phyloP scores from a whole-genome alignment of 2,797 vertebrate species.

The Sylvia borin region DNA sequence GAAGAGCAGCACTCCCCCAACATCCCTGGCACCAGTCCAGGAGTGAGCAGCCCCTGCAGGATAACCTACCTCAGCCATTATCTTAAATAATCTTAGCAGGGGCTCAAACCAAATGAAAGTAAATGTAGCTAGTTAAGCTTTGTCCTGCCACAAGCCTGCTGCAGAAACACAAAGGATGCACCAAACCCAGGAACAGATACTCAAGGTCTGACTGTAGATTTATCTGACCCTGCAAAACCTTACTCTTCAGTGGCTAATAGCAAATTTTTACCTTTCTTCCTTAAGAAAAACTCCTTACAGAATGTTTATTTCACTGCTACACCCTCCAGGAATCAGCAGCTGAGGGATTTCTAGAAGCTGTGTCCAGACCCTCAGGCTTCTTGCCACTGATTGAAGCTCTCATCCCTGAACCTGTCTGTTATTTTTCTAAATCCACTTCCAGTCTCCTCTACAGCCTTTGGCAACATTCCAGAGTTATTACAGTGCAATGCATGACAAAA shows the following conservation, averaged over 20 bases:
- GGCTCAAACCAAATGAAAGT: too few species aligned
- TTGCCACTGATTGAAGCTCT: not conserved
- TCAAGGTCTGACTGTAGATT: too few species aligned
- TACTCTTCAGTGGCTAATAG: not conserved
- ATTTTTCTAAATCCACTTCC: constrained; percentile 1
- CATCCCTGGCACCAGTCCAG: too few species aligned
- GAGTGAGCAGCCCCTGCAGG: not conserved
- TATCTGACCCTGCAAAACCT: not conserved
- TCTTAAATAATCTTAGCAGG: too few species aligned
- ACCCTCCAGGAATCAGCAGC: not conserved
- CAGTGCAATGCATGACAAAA: not conserved
- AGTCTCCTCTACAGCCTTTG: not conserved
- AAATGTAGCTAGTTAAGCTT: too few species aligned
- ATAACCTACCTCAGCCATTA: too few species aligned
- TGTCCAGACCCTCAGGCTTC: not conserved
- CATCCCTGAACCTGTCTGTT: not conserved
- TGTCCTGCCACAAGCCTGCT: too few species aligned
- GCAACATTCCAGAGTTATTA: not conserved
- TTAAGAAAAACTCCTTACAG: not conserved
- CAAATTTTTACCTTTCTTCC: not conserved
- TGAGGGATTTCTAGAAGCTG: not conserved
- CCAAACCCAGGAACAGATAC: too few species aligned
- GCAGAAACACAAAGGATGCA: too few species aligned
- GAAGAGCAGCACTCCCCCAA: not conserved
- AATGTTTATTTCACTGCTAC: not conserved